Evolutionary conservation across 2,797 vertebrate genomes (phyloP), one percentile per base, ranked within the genome.

Genomic region (Siniperca obscura): DNA sequence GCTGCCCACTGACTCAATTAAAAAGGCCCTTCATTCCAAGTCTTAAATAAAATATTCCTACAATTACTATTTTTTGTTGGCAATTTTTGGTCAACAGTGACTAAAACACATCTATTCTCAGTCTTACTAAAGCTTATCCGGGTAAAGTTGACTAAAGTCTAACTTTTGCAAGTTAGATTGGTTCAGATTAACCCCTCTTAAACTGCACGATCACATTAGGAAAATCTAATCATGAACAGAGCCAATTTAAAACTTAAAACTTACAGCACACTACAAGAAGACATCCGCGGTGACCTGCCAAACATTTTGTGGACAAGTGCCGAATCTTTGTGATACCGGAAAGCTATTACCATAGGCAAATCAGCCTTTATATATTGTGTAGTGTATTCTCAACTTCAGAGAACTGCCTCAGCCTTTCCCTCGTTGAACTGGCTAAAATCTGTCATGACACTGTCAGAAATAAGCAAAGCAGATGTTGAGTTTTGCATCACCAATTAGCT

Each of bases 21-120:
- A 38, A 62, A 79, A 50, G 76, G 50, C 59, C 74, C 69, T 86
- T 85, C 76, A 70, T 78, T 73, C 82, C 4, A 17, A 48, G 9
- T 55, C 7, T 52, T 59, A 0, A 53, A 13, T 59, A 0, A 53
- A 13, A 72, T 27, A 76, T 3, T 53, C 21, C 40, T 5, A 60
- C 13, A 52, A 17, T 13, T 55, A 1, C 1, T 17, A 10, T 3
- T 34, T n/a, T 65, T 38, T 52, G 3, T 57, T 61, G 25, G n/a
- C 27, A 4, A 42, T 10, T 11, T 40, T 57, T 34, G 16, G n/a
- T 74, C 74, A 70, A 48, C 67, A 12, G 79, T 64, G 53, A 78
- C 46, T 30, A 30, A 64, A 64, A 66, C 62, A 27, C 30, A 2
- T 46, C 14, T 22, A 17, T 65, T 77, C n/a, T 70, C 56, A 48